Evolutionary conservation across 2,888 invertebrate genomes (phyloP), one percentile per base, ranked within the genome.

Genomic region (Caenorhabditis sp.): DNA sequence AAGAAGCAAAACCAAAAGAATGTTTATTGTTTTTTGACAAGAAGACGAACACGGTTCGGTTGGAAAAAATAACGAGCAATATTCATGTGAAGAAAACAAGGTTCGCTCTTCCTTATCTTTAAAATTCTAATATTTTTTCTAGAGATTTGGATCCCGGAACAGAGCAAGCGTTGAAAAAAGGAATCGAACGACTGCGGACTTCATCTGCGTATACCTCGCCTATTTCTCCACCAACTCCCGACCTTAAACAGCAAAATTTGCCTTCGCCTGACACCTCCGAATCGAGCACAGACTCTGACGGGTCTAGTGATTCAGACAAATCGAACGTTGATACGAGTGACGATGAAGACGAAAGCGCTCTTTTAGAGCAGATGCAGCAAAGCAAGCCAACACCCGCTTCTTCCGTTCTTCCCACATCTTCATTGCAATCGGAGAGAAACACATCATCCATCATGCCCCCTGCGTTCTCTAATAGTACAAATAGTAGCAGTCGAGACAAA

Each of bases 51-150:
- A 85, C 85, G 8, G 80, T 90, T 15, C 76, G 89, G 18, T 64
- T 90, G 44, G 90, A 90, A 64, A 88, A 88, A 44, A 81, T 90
- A 18, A 77, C 83, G 2, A 84, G 87, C 9, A 88, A 88, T 60
- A 88, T 90, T 51, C 82, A 82, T 26, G 88, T 90, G 9, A 90
- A 90, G 55, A 88, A 89, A 77, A 89, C 89, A 0, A 83, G 89
- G 89, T 89, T 37, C 13, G 37, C 2, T 11, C 13, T 13, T n/a
- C n/a, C n/a, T n/a, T n/a, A n/a, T n/a, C n/a, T n/a, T n/a, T n/a
- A n/a, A n/a, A n/a, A n/a, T n/a, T n/a, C n/a, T n/a, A n/a, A n/a
- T n/a, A n/a, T n/a, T n/a, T n/a, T n/a, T n/a, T 28, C 1, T 24
- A 84, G 87, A 68, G 87, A 88, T 69, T 55, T 80, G 61, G 86